These are phyloP conservation scores for Semotilus atromaculatus DNA, from an alignment of 2,797 vertebrate species.

Conservation along the genomic window DNA sequence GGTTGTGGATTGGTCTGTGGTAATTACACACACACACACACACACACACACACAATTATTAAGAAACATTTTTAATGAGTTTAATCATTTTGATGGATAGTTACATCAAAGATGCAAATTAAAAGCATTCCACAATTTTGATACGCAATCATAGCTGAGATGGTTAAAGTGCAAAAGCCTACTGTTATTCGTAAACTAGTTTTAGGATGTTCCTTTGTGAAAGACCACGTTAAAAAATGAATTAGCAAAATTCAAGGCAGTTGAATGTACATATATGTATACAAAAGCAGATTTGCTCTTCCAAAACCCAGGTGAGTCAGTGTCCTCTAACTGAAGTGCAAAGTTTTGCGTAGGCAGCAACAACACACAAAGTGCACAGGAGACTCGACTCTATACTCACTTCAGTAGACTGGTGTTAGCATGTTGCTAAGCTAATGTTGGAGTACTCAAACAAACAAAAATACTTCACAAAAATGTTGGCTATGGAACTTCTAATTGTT, in stretches of 20 bases:
- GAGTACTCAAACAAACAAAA: not conserved
- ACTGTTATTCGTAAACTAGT: not conserved
- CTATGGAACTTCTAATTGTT: not conserved
- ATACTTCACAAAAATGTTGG: not conserved
- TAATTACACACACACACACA: not conserved
- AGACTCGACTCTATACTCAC: not conserved
- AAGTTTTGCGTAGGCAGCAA: not conserved
- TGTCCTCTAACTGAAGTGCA: not conserved
- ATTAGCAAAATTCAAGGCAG: not conserved
- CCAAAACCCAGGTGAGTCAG: not conserved
- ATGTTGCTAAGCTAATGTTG: not conserved
- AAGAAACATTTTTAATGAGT: not conserved
- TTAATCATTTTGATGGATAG: not conserved
- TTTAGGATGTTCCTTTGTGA: not conserved
- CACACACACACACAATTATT: not conserved
- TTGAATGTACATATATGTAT: not conserved
- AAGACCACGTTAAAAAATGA: not conserved
- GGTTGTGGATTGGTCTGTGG: not conserved
- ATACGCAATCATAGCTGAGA: not conserved
- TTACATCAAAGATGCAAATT: constrained; percentile 15
- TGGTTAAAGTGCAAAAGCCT: constrained; percentile 9
- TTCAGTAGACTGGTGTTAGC: not conserved
- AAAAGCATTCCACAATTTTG: not conserved
- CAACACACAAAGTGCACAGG: not conserved
- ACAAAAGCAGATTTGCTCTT: not conserved